Evolutionary conservation across 2,113 vertebrate genomes (phyloP).

Genomic region (human): DNA sequence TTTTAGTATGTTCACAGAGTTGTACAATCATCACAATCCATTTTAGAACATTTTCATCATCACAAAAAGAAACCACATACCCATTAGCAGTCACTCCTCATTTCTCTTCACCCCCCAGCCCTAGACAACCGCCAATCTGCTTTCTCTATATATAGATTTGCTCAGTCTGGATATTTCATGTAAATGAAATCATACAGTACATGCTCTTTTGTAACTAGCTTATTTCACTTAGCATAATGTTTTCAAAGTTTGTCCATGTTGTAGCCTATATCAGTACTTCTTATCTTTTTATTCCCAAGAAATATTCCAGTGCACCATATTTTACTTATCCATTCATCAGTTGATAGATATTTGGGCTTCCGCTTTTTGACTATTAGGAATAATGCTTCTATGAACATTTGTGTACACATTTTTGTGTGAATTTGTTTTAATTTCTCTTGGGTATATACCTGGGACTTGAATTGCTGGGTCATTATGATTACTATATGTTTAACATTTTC

Average conservation of each 20-base stretch:
- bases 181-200: background rate
- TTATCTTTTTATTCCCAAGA: conserved; percentile 4
- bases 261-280: background rate
- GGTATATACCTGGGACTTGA: background rate
- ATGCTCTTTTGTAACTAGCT: background rate
- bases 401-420: background rate
- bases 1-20: conserved; percentile 4
- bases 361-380: background rate
- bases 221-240: background rate
- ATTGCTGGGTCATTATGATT: background rate
- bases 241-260: conserved; percentile 11
- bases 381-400: background rate
- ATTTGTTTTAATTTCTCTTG: conserved; percentile 30
- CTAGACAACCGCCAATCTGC: background rate
- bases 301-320: background rate
- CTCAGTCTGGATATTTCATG: conserved; percentile 20
- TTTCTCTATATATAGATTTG: conserved; percentile 13
- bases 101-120: background rate
- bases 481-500: conserved; percentile 4
- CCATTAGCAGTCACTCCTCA: background rate
- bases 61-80: background rate
- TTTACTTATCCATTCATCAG: background rate
- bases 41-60: conserved; percentile 38
- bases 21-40: background rate
- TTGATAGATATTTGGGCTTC: background rate